phyloP scores from a whole-genome alignment of 2,113 vertebrate genomes.

The Pangasianodon gigas region DNA sequence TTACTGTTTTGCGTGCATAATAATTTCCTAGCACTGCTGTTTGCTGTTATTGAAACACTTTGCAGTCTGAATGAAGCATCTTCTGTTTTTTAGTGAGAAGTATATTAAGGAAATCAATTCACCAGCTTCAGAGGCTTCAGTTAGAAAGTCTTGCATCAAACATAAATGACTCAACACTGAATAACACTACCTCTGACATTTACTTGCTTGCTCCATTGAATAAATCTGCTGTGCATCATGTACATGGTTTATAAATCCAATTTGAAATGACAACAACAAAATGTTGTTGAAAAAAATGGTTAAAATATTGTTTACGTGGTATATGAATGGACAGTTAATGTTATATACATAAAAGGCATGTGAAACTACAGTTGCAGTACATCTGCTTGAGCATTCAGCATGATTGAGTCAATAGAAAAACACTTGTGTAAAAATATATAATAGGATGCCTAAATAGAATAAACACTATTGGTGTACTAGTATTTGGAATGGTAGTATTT shows the following conservation, averaged over 20 bases:
- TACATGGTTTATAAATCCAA: constrained; percentile 3
- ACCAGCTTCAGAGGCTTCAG: constrained; percentile 12
- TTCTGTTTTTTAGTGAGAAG: background rate
- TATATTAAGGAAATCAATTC: background rate
- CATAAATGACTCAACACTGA: constrained; percentile 32
- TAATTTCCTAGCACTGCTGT: constrained; percentile 6
- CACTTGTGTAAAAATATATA: background rate
- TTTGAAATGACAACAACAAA: constrained; percentile 3
- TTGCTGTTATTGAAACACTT: constrained; percentile 7
- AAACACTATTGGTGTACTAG: background rate
- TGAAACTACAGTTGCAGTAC: background rate
- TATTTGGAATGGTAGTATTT: constrained; percentile 9
- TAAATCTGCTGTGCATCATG: constrained; percentile 21
- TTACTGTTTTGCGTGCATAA: constrained; percentile 18
- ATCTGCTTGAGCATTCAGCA: background rate
- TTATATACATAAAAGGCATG: background rate
- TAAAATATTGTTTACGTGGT: background rate
- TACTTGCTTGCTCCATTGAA: constrained; percentile 17
- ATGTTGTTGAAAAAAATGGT: background rate
- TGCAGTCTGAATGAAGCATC: background rate
- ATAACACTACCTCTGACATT: constrained; percentile 51
- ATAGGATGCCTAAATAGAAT: background rate
- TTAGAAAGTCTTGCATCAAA: constrained; percentile 18
- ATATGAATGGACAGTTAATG: background rate
- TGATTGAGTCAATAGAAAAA: background rate